Base-by-base conservation (phyloP, 2,113 vertebrate species). In the Pygoscelis adeliae region DNA sequence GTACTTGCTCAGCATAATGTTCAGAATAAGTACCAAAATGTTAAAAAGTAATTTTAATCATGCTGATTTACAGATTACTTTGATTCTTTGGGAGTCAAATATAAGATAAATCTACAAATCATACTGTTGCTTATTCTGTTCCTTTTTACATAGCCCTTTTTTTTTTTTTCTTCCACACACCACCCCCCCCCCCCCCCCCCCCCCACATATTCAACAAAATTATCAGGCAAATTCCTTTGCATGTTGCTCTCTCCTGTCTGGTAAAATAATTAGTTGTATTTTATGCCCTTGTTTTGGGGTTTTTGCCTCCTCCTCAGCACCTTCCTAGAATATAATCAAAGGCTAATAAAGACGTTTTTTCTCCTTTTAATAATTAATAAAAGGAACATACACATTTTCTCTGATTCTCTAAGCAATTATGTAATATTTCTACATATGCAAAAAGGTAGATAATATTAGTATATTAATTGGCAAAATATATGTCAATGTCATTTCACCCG, bases 301-400 rank as follows among this genome's bases (percentile, higher is more conserved):
- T 42, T 7, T 8, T 1, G 0, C 7, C 3, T 9, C 11, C 17
- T 5, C 10, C 87, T 85, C 53, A 76, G 19, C 16, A 77, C 10
- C 8, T 70, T 38, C 18, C 17, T 85, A 38, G 32, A 76, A 72
- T 61, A 13, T 59, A 86, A 83, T 66, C 17, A 66, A 66, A 83
- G 34, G 32, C 32, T 76, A 50, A 46, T 44, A 47, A 71, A 72
- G 34, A 44, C 3, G 3, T 66, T 87, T 79, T 80, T 90, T 78
- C 5, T 73, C 9, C 7, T 52, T 91, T 55, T 70, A 88, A 21
- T 62, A 62, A 66, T 65, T 73, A 32, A 46, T 18, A 40, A 50
- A 89, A 83, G 6, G 29, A 70, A 32, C 7, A 22, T 17, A 29
- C 3, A 19, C 2, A 6, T 61, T 70, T 86, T 67, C 12, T 86